Percentiles rank a stretch among this genome's conserved stretches.
Evolutionary conservation across 1,140 invertebrate species (phyloP).

Genomic region (Aphelinus certus): DNA sequence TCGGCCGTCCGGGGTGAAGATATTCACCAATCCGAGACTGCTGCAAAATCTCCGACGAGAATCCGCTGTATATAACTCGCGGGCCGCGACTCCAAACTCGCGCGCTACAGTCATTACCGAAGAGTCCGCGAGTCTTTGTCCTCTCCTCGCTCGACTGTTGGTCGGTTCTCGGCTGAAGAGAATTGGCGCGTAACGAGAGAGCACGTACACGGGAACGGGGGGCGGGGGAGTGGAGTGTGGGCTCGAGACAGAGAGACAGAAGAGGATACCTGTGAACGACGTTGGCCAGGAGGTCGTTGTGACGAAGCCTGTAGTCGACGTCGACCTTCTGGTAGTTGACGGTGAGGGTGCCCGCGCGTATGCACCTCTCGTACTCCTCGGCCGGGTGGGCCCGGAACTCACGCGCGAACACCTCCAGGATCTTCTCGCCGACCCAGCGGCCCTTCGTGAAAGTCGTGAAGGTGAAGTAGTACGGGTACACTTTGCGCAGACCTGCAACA

Average conservation of each 20-base stretch:
- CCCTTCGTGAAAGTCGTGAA: conserved; percentile 98
- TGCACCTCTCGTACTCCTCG: conserved; percentile 91
- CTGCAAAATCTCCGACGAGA: too few species aligned
- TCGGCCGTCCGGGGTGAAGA: too few species aligned
- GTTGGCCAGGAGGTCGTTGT: conserved; percentile 94
- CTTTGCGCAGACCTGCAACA: conserved; percentile 90
- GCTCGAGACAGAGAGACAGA: not conserved
- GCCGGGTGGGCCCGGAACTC: conserved; percentile 94
- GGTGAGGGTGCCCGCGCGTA: conserved; percentile 88
- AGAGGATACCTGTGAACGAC: conserved; percentile 86
- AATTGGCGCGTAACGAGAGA: too few species aligned
- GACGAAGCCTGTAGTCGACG: conserved; percentile 90
- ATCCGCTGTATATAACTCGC: too few species aligned
- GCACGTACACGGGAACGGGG: not conserved
- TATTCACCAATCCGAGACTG: too few species aligned
- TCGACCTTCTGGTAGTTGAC: conserved; percentile 95
- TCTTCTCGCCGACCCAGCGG: conserved; percentile 94
- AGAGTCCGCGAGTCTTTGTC: too few species aligned
- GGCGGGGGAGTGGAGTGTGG: not conserved
- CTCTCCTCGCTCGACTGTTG: too few species aligned
- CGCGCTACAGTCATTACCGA: too few species aligned
- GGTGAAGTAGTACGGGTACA: conserved; percentile 98
- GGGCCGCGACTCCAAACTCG: too few species aligned
- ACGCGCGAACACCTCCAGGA: conserved; percentile 91
- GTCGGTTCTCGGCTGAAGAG: too few species aligned